Conservation (phyloP, 2,113 vertebrate genomes). For the Siniperca knerii region DNA sequence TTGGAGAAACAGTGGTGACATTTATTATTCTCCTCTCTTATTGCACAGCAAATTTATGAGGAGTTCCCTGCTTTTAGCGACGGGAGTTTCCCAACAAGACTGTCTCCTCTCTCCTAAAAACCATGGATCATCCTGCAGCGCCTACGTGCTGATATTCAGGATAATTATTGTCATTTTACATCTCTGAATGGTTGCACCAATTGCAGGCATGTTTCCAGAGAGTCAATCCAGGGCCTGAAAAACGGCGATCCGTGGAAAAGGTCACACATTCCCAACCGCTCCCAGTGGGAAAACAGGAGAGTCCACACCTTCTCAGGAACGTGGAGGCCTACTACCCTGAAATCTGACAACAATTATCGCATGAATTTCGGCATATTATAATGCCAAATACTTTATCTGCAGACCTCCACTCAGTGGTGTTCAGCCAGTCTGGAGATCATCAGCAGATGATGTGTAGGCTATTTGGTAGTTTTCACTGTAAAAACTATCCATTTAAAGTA, state of each 20-base stretch:
- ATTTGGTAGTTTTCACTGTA: constrained; percentile 36
- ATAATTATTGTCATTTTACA: constrained; percentile 59
- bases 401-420: constrained; percentile 38
- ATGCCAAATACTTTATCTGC: constrained; percentile 66
- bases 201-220: constrained; percentile 58
- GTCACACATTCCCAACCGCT: constrained; percentile 73
- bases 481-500: constrained; percentile 21
- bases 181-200: constrained; percentile 35
- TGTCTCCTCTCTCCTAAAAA: constrained; percentile 50
- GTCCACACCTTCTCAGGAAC: constrained; percentile 74
- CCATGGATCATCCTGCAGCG: constrained; percentile 53
- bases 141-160: constrained; percentile 37
- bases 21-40: constrained; percentile 62
- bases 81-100: constrained; percentile 66
- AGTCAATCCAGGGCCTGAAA: constrained; percentile 51
- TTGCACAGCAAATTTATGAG: constrained; percentile 59
- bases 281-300: constrained; percentile 67
- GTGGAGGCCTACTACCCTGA: constrained; percentile 60
- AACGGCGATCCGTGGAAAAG: constrained; percentile 62
- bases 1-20: constrained; percentile 64
- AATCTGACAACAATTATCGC: constrained; percentile 81
- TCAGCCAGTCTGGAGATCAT: constrained; percentile 66
- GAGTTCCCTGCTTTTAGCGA: constrained; percentile 57
- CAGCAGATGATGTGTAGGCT: constrained; percentile 42
- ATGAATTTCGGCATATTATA: constrained; percentile 70